These are phyloP conservation scores for Hydrolagus affinis DNA, from an alignment of 2,113 vertebrate species.

Conservation along the genomic window DNA sequence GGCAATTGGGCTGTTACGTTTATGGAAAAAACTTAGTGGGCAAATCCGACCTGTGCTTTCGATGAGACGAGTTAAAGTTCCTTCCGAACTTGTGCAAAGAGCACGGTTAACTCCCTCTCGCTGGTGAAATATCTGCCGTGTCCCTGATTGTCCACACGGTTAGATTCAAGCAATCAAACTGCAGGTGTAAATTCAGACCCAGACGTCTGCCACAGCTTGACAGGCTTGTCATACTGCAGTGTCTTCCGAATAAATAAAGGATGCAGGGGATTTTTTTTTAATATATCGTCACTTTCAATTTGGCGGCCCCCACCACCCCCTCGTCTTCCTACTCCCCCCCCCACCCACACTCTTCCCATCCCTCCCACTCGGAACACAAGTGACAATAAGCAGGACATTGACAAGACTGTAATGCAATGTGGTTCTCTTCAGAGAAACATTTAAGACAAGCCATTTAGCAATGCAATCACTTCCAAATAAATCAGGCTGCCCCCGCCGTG, in stretches of 20 bases:
- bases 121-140: slow-evolving; percentile 12
- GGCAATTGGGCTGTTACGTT: too few species aligned
- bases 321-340: too few species aligned
- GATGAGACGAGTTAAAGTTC: neutral
- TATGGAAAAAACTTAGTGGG: too few species aligned
- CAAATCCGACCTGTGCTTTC: too few species aligned
- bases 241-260: neutral
- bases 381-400: neutral
- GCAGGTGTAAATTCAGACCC: neutral
- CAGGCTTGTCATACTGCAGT: neutral
- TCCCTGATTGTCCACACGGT: slow-evolving; percentile 7
- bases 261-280: neutral
- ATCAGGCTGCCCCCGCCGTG: neutral
- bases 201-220: slow-evolving; percentile 5
- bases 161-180: slow-evolving; percentile 15
- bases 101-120: neutral
- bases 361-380: neutral
- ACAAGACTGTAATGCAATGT: neutral
- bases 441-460: slow-evolving; percentile 15
- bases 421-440: neutral
- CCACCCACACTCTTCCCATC: neutral
- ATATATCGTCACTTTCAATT: slow-evolving; percentile 6
- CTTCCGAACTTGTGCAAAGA: neutral
- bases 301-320: neutral
- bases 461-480: neutral